Evolutionary conservation across 1,140 invertebrate species (phyloP).

Genomic region (Agraylea sexmaculata): DNA sequence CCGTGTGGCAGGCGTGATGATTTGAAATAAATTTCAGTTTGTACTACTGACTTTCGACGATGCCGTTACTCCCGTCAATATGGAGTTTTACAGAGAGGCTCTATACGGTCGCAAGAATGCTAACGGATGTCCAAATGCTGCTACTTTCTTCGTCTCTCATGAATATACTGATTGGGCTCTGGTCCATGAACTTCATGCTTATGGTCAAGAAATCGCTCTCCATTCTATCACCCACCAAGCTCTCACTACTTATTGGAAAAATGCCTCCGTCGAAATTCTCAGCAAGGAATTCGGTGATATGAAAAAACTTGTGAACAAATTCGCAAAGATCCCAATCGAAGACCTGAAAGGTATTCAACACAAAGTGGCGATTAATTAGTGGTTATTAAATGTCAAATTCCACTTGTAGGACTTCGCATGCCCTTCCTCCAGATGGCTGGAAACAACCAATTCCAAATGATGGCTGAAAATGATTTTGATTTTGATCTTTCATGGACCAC

Average conservation of each 20-base stretch:
- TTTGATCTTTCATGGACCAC: constrained; percentile 58
- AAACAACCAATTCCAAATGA: constrained; percentile 42
- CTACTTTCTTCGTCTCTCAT: constrained; percentile 56
- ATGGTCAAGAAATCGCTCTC: constrained; percentile 58
- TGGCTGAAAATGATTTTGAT: constrained; percentile 34
- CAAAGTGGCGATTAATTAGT: background rate
- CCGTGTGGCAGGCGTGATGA: background rate
- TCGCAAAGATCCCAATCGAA: constrained; percentile 41
- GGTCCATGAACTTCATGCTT: constrained; percentile 48
- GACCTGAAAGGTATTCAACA: constrained; percentile 10
- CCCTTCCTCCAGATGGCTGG: constrained; percentile 58
- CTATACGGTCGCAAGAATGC: constrained; percentile 46
- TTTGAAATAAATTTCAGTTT: constrained; percentile 32
- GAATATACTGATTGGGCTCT: constrained; percentile 56
- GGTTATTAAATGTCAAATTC: background rate
- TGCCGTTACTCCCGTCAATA: constrained; percentile 53
- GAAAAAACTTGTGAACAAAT: constrained; percentile 37
- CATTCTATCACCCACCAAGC: constrained; percentile 45
- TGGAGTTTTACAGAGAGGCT: constrained; percentile 46
- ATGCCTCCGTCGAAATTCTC: constrained; percentile 32
- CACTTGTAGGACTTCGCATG: constrained; percentile 42
- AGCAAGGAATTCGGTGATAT: constrained; percentile 46
- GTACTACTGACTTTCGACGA: constrained; percentile 60
- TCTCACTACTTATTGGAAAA: constrained; percentile 39
- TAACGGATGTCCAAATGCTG: constrained; percentile 48